Percentiles rank a stretch among this genome's conserved stretches.
Evolutionary conservation across 1,140 invertebrate species (phyloP).

Genomic region (Sogatella furcifera): DNA sequence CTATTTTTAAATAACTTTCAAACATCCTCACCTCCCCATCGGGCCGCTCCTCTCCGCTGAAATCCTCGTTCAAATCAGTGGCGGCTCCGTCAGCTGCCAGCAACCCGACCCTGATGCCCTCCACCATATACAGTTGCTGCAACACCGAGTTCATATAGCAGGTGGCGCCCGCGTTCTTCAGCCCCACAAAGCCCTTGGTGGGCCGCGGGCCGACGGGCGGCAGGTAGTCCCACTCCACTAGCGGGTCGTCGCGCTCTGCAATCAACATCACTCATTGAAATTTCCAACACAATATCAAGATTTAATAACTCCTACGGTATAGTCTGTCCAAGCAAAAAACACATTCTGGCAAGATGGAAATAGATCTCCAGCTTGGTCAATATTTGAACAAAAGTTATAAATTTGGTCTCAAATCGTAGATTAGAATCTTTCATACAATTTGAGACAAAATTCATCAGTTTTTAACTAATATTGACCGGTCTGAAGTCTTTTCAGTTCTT

Average conservation of each 20-base stretch:
- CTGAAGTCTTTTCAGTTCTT: no score
- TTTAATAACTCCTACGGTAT: no score
- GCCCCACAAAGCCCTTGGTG: constrained; percentile 82
- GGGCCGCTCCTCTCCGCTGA: constrained; percentile 65
- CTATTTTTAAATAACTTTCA: no score
- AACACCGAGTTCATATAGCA: constrained; percentile 99
- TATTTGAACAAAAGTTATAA: no score
- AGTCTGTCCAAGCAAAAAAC: no score
- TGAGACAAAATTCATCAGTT: no score
- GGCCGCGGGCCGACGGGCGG: constrained; percentile 89
- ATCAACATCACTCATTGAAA: not conserved
- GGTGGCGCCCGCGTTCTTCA: constrained; percentile 97
- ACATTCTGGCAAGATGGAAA: no score
- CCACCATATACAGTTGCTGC: constrained; percentile 95
- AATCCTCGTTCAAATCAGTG: constrained; percentile 80
- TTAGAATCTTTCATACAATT: no score
- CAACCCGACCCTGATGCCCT: constrained; percentile 72
- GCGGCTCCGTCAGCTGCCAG: constrained; percentile 74
- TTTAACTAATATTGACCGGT: no score
- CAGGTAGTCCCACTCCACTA: constrained; percentile 94
- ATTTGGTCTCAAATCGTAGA: no score
- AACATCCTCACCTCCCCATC: constrained; percentile 45
- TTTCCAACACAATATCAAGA: no score
- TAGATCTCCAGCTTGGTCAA: no score
- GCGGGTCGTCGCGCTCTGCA: constrained; percentile 60